Percentiles rank a stretch among this genome's conserved stretches.
phyloP scores from a whole-genome alignment of 2,797 vertebrate genomes.

The Aselliscus stoliczkanus region DNA sequence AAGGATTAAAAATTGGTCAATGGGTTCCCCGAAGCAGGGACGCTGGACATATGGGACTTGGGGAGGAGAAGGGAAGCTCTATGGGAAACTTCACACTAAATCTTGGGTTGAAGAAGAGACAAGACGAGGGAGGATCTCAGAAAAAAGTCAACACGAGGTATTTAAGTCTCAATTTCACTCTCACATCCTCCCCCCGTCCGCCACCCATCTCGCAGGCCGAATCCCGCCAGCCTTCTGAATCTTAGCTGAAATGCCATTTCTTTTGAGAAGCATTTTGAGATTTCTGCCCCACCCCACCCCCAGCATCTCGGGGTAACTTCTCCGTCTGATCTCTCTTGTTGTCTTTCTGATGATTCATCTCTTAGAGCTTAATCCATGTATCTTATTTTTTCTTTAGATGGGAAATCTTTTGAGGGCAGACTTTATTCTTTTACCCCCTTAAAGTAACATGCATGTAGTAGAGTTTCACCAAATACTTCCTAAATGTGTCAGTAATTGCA shows the following conservation, averaged over 20 bases:
- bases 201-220: accelerated
- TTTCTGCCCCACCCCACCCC: background rate
- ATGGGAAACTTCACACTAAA: background rate
- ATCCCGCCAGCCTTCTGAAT: background rate
- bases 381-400: background rate
- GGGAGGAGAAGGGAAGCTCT: background rate
- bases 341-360: background rate
- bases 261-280: background rate
- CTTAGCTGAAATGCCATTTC: background rate
- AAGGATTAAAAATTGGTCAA: background rate
- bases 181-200: background rate
- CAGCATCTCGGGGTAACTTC: background rate
- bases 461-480: background rate
- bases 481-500: background rate
- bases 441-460: accelerated
- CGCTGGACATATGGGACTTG: background rate
- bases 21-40: background rate
- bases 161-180: background rate
- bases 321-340: background rate
- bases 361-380: background rate
- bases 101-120: background rate
- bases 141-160: background rate
- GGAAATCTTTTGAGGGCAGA: background rate
- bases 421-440: background rate
- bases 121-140: background rate